A percentile compares a stretch with the other conserved stretches of the same genome.
These are phyloP conservation scores for Cataglyphis rosenhaueri DNA, from an alignment of 2,888 invertebrate species.

Conservation along the genomic window DNA sequence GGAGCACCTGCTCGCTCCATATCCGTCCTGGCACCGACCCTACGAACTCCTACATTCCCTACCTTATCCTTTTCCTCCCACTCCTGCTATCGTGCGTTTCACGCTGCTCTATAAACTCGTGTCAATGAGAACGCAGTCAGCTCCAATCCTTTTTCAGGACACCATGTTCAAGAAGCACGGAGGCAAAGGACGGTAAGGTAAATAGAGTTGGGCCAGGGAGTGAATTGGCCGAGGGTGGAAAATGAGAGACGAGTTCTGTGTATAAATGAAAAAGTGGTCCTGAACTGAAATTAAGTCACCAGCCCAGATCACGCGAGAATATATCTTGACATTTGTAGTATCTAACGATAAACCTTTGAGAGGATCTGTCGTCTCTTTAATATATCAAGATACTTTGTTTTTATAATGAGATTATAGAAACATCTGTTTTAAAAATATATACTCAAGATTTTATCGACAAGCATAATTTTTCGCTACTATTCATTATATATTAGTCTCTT, in stretches of 20 bases:
- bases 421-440: not conserved
- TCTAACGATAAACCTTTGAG: not conserved
- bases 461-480: not conserved
- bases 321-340: constrained; percentile 56
- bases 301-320: constrained; percentile 50
- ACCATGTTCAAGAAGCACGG: constrained; percentile 35
- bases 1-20: constrained; percentile 81
- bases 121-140: constrained; percentile 79
- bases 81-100: constrained; percentile 59
- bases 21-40: constrained; percentile 54
- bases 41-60: constrained; percentile 38
- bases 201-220: constrained; percentile 26
- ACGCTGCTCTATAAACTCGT: constrained; percentile 74
- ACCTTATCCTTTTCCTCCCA: constrained; percentile 29
- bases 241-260: constrained; percentile 59
- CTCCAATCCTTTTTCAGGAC: constrained; percentile 66
- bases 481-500: not conserved
- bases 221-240: constrained; percentile 24
- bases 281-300: constrained; percentile 67
- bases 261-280: constrained; percentile 66
- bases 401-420: not conserved
- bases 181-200: constrained; percentile 24
- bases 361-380: constrained; percentile 20
- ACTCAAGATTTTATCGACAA: not conserved
- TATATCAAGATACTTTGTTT: constrained; percentile 2